These are phyloP conservation scores for Peromyscus maniculatus DNA, from an alignment of 2,113 vertebrate genomes.

Conservation along the genomic window DNA sequence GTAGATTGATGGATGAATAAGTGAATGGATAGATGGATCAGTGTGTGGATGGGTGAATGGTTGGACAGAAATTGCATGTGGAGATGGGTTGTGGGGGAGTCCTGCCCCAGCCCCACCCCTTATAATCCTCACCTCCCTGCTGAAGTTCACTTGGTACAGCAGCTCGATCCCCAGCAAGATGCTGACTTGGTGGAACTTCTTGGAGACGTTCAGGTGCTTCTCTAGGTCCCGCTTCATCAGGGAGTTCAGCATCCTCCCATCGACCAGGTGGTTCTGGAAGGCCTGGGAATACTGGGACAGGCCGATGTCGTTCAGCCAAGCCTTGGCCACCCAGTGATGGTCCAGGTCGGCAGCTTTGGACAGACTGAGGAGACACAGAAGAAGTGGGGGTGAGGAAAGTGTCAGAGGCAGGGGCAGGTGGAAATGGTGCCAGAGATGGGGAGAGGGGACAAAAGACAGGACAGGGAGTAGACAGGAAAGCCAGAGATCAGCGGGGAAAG, in stretches of 20 bases:
- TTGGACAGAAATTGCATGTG: background rate
- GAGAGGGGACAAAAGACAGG: background rate
- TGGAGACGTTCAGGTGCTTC: slow-evolving; percentile 90
- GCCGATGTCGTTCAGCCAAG: slow-evolving; percentile 92
- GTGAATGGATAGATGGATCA: too few relatives aligned
- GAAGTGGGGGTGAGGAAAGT: background rate
- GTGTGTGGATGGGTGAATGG: accelerated
- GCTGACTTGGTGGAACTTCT: slow-evolving; percentile 94
- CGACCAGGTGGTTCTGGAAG: slow-evolving; percentile 93
- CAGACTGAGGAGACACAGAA: slow-evolving; percentile 83
- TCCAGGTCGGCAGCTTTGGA: slow-evolving; percentile 93
- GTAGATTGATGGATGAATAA: accelerated
- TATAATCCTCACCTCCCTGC: slow-evolving; percentile 89
- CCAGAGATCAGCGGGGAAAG: background rate
- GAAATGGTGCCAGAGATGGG: background rate
- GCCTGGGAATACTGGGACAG: slow-evolving; percentile 94
- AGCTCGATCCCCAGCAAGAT: slow-evolving; percentile 93
- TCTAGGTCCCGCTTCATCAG: slow-evolving; percentile 92
- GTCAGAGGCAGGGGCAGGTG: background rate
- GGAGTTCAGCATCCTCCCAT: slow-evolving; percentile 92
- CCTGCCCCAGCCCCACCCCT: accelerated
- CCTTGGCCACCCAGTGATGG: slow-evolving; percentile 95
- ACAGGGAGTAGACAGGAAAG: background rate
- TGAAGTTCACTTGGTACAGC: slow-evolving; percentile 90
- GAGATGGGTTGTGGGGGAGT: too few relatives aligned